Evolutionary conservation across 2,797 vertebrate genomes (phyloP).

Genomic region (Paramormyrops hopkinsi): DNA sequence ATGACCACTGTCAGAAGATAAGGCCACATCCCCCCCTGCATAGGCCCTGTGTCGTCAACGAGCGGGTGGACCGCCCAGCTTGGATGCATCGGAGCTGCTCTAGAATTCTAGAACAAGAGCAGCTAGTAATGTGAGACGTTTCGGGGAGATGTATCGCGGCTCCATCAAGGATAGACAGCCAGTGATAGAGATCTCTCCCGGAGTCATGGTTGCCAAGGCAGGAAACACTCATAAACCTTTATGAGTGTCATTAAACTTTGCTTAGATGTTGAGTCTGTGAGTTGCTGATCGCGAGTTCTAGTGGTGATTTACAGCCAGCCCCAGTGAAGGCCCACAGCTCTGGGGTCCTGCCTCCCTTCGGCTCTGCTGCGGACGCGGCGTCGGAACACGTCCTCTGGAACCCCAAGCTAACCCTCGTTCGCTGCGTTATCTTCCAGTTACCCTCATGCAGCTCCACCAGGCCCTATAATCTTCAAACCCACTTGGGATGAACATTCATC

Average conservation of each 20-base stretch:
- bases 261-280: conserved; percentile 62
- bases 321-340: background rate
- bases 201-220: conserved; percentile 42
- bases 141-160: conserved; percentile 13
- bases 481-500: background rate
- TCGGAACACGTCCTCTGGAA: background rate
- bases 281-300: conserved; percentile 48
- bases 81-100: background rate
- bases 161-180: conserved; percentile 49
- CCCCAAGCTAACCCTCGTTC: background rate
- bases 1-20: background rate
- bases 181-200: conserved; percentile 43
- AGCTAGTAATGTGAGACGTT: background rate
- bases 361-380: background rate
- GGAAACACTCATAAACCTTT: conserved; percentile 63
- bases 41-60: background rate
- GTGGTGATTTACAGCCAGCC: conserved; percentile 53
- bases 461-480: background rate
- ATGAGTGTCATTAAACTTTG: conserved; percentile 64
- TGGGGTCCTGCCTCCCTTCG: background rate
- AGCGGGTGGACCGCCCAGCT: background rate
- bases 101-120: background rate
- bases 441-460: background rate
- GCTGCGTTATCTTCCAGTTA: background rate
- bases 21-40: background rate